Percentiles rank a stretch among this genome's conserved stretches.
These are phyloP conservation scores for Zaprionus davidi DNA, from an alignment of 1,140 invertebrate genomes.

Conservation along the genomic window DNA sequence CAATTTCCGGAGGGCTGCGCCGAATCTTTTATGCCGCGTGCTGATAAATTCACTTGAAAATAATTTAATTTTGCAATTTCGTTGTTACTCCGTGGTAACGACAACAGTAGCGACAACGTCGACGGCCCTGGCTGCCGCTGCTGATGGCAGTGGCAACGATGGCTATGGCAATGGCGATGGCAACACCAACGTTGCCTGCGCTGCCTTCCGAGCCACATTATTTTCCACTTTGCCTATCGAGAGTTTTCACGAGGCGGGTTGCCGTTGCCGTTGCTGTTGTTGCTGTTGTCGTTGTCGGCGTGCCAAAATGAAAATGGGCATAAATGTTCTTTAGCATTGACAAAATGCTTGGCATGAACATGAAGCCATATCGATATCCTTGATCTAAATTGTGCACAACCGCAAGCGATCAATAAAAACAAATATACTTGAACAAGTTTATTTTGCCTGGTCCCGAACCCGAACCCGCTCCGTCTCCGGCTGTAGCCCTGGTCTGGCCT, in stretches of 20 bases:
- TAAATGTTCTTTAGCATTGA: conserved; percentile 73
- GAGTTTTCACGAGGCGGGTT: conserved; percentile 57
- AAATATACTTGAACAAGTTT: conserved; percentile 61
- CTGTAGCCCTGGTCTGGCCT: too few species aligned
- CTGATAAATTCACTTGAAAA: conserved; percentile 73
- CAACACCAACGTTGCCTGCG: conserved; percentile 1
- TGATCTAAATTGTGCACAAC: conserved; percentile 81
- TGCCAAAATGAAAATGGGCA: conserved; percentile 75
- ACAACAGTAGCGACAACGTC: conserved; percentile 18
- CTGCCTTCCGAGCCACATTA: conserved; percentile 71
- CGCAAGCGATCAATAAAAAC: conserved; percentile 75
- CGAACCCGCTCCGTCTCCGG: background rate
- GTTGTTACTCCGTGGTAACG: conserved; percentile 46
- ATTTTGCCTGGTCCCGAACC: conserved; percentile 35
- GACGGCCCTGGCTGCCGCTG: background rate
- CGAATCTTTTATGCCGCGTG: conserved; percentile 45
- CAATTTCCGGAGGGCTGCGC: conserved; percentile 65
- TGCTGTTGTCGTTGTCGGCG: conserved; percentile 41
- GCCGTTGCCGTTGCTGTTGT: too few species aligned
- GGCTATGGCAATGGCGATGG: background rate
- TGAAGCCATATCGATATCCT: conserved; percentile 71
- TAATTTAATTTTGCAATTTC: conserved; percentile 77
- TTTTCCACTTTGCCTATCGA: conserved; percentile 76
- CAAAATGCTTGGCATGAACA: conserved; percentile 73
- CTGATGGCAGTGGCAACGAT: background rate